A percentile compares a stretch with the other conserved stretches of the same genome.
These are phyloP conservation scores for Xiphias gladius DNA, from an alignment of 2,113 vertebrate genomes.

Conservation along the genomic window DNA sequence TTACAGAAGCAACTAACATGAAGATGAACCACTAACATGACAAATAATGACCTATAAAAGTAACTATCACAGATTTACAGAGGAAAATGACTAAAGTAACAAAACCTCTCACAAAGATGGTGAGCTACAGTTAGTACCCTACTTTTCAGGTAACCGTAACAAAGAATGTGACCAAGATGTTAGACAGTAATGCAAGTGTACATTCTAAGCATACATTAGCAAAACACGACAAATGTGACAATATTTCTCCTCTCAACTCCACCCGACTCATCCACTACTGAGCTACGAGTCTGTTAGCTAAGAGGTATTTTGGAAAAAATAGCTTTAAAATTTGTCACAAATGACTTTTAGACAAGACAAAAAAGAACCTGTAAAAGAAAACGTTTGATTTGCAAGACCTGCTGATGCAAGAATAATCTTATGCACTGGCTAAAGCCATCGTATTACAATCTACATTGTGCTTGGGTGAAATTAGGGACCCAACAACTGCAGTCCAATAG, in stretches of 20 bases:
- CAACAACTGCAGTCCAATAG: constrained; percentile 14
- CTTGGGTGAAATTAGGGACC: constrained; percentile 42
- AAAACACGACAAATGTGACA: neutral
- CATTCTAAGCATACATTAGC: neutral
- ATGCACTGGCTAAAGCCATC: constrained; percentile 69
- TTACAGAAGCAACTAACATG: neutral
- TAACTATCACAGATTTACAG: neutral
- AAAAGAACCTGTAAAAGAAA: constrained; percentile 16
- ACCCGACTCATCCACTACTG: neutral
- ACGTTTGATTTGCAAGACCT: constrained; percentile 6
- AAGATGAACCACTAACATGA: neutral
- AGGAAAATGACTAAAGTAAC: neutral
- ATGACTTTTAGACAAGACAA: constrained; percentile 5
- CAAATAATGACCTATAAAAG: neutral
- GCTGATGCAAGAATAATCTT: constrained; percentile 46
- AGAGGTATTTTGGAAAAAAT: constrained; percentile 54
- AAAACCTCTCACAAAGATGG: neutral
- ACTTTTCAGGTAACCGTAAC: neutral
- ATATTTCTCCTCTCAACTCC: neutral
- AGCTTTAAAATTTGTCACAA: neutral
- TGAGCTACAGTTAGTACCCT: neutral
- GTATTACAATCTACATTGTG: constrained; percentile 47
- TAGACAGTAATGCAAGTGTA: neutral
- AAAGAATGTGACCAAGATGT: no score
- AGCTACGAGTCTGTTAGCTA: constrained; percentile 30